These are phyloP conservation scores for Phalacrocorax pelagicus DNA, from an alignment of 2,113 vertebrate species.

Conservation along the genomic window DNA sequence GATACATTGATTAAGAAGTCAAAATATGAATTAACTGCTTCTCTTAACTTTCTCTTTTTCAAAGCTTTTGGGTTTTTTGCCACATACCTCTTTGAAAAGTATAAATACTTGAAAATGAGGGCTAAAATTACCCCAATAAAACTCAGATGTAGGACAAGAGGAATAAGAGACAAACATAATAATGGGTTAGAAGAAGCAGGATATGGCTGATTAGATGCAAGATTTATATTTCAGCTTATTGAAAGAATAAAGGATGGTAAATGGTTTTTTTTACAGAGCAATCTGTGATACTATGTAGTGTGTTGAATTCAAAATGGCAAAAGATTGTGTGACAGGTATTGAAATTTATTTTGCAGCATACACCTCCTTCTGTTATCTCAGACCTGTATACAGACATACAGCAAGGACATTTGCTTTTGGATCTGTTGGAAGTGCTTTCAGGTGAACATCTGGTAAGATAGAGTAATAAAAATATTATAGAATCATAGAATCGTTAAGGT, in stretches of 20 bases:
- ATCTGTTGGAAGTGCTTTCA: slow-evolving; percentile 95
- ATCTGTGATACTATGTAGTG: neutral
- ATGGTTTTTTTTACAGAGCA: neutral
- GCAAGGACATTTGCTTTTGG: slow-evolving; percentile 87
- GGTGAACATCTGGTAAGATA: slow-evolving; percentile 87
- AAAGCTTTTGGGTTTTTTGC: neutral
- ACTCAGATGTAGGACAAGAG: neutral
- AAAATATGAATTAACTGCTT: neutral
- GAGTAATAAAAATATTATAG: neutral
- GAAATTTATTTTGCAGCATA: slow-evolving; percentile 77
- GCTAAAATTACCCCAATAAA: neutral
- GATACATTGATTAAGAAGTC: neutral
- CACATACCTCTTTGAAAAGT: neutral
- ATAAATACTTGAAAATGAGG: neutral
- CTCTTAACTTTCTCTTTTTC: neutral
- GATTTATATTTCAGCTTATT: neutral
- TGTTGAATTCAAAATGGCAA: neutral
- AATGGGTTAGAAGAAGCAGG: neutral
- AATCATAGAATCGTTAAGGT: too few relatives aligned
- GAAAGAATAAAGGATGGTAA: neutral
- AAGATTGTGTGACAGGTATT: neutral
- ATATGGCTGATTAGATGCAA: neutral
- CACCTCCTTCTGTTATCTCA: slow-evolving; percentile 76
- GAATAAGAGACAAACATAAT: neutral
- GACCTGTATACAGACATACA: slow-evolving; percentile 90